Conservation (phyloP, 2,797 vertebrate genomes). For the Babyrousa celebensis region DNA sequence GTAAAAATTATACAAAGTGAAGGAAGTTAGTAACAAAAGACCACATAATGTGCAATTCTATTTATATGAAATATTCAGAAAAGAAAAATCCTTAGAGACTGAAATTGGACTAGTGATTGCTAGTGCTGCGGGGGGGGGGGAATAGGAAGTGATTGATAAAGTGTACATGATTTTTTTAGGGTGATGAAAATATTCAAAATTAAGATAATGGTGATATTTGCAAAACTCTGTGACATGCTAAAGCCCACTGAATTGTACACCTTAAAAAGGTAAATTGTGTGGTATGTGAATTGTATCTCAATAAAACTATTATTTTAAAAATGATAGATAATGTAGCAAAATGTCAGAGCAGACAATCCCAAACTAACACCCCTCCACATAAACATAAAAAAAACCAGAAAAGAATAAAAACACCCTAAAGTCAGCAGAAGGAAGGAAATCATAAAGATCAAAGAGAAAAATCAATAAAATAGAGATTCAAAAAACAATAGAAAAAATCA, state of each 20-base stretch:
- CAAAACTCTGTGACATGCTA: neutral
- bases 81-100: neutral
- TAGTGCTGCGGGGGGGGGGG: neutral
- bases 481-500: too few relatives aligned
- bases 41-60: neutral
- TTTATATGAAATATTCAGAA: constrained; percentile 18
- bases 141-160: neutral
- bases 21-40: constrained; percentile 11
- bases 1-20: neutral
- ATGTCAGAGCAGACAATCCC: neutral
- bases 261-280: constrained; percentile 8
- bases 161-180: constrained; percentile 21
- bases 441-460: too few relatives aligned
- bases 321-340: neutral
- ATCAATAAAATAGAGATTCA: too few relatives aligned
- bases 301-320: constrained; percentile 17
- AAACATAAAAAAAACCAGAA: neutral
- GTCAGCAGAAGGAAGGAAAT: too few relatives aligned
- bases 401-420: too few relatives aligned
- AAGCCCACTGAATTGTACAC: neutral
- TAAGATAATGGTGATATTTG: neutral
- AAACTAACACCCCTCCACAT: neutral
- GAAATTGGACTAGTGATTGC: neutral
- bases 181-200: constrained; percentile 28
- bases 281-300: neutral